Percentiles rank a stretch among this genome's conserved stretches.
phyloP scores from a whole-genome alignment of 2,797 vertebrate species.

The Choloepus didactylus region DNA sequence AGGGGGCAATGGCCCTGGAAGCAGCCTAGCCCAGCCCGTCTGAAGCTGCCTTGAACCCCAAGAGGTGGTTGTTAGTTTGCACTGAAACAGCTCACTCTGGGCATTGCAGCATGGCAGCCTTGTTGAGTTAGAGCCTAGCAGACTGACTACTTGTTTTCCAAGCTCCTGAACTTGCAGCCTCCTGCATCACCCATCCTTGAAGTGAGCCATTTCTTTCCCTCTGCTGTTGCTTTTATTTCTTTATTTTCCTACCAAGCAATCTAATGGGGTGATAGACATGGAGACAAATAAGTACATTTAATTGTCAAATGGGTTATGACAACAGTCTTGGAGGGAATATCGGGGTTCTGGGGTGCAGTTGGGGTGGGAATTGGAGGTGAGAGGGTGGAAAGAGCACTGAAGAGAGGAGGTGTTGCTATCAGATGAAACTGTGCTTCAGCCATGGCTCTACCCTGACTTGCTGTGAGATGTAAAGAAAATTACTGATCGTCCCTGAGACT shows the following conservation, averaged over 20 bases:
- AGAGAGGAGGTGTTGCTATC: background rate
- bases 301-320: background rate
- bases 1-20: background rate
- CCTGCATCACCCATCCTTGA: background rate
- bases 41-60: background rate
- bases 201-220: background rate
- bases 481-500: background rate
- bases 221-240: background rate
- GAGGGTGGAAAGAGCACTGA: accelerated
- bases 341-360: background rate
- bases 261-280: background rate
- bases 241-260: background rate
- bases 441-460: background rate
- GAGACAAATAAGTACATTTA: background rate
- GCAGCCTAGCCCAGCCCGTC: background rate
- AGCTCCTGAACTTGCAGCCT: background rate
- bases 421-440: background rate
- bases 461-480: background rate
- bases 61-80: background rate
- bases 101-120: background rate
- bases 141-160: background rate
- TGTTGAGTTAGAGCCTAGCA: background rate
- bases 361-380: accelerated
- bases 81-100: background rate
- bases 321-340: accelerated